Evolutionary conservation across 2,888 invertebrate species (phyloP).

Genomic region (Lymantria dispar): DNA sequence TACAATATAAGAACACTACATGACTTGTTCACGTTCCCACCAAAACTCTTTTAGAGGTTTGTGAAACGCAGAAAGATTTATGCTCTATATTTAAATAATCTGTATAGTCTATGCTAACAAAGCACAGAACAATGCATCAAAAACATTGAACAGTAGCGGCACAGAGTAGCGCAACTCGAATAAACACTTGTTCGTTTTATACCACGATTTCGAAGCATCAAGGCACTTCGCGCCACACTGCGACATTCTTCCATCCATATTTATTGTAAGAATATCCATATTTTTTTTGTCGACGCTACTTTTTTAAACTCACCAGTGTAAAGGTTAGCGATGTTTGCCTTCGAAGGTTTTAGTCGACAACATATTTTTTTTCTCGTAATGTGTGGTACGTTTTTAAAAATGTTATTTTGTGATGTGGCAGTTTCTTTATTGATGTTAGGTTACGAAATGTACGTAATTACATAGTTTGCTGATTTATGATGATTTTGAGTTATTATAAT

Average conservation of each 20-base stretch:
- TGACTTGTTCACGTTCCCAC: no score
- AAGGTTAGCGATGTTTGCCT: conserved; percentile 50
- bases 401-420: conserved; percentile 8
- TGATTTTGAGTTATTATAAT: neutral
- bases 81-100: no score
- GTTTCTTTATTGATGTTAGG: conserved; percentile 23
- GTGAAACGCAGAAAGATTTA: no score
- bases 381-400: conserved; percentile 9
- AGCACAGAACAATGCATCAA: neutral
- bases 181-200: conserved; percentile 46
- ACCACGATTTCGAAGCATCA: conserved; percentile 18
- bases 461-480: conserved; percentile 12
- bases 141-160: conserved; percentile 38
- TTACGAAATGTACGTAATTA: conserved; percentile 29
- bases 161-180: conserved; percentile 21
- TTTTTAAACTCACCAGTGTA: conserved; percentile 45
- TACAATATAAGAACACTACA: no score
- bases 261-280: conserved; percentile 38
- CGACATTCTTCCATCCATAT: conserved; percentile 57
- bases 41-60: no score
- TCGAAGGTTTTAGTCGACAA: conserved; percentile 37
- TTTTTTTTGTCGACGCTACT: conserved; percentile 49
- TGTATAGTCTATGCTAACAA: no score
- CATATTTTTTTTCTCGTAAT: conserved; percentile 29
- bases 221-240: conserved; percentile 64